Evolutionary conservation across 2,113 vertebrate genomes (phyloP).

Genomic region (Elephas maximus): DNA sequence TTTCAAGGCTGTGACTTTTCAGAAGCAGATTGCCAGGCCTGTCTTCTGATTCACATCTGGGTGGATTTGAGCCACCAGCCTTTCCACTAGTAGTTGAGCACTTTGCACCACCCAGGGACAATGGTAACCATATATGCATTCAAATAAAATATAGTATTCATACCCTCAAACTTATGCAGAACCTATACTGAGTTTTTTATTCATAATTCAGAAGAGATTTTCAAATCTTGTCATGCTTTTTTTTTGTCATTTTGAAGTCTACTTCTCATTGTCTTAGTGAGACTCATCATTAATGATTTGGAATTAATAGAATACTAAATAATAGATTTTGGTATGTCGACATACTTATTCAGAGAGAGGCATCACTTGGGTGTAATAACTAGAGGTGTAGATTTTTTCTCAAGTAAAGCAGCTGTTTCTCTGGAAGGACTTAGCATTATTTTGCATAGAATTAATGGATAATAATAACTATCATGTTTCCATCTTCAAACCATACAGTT

Average conservation of each 20-base stretch:
- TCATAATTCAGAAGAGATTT: not conserved
- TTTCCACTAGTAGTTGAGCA: too few species aligned
- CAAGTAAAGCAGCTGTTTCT: not conserved
- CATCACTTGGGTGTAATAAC: not conserved
- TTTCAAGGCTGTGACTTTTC: too few species aligned
- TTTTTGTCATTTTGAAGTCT: not conserved
- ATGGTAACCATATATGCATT: not conserved
- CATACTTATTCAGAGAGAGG: not conserved
- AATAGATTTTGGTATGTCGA: not conserved
- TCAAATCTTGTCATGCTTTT: not conserved
- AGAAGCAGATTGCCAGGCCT: too few species aligned
- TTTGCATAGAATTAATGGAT: not conserved
- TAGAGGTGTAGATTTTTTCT: not conserved
- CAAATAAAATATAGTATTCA: not conserved
- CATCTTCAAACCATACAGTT: not conserved
- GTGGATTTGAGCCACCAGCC: too few species aligned
- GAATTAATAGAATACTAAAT: not conserved
- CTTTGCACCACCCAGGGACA: too few species aligned
- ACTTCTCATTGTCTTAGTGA: not conserved
- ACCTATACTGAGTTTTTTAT: not conserved
- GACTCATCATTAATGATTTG: not conserved
- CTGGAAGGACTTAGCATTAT: not conserved
- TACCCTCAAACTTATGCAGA: not conserved
- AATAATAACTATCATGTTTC: not conserved
- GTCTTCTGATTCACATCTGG: too few species aligned